Evolutionary conservation across 2,888 invertebrate species (phyloP).

Genomic region (Psylliodes chrysocephalus): DNA sequence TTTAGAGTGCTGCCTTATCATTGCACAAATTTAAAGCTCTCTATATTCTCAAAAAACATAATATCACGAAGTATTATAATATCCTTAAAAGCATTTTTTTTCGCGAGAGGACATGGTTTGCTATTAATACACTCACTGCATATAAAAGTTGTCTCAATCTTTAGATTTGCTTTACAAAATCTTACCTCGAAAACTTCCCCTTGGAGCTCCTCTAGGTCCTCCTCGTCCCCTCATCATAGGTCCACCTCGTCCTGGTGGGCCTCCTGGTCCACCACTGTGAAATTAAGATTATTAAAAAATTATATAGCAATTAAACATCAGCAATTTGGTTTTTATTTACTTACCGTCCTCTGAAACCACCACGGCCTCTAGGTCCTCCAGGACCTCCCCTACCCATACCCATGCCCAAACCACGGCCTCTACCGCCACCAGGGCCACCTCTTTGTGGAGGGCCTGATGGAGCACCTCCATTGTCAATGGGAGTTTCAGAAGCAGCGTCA

Average conservation of each 20-base stretch:
- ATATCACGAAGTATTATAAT: too few relatives aligned
- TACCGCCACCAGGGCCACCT: slow-evolving; percentile 35
- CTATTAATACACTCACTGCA: too few relatives aligned
- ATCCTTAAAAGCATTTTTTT: too few relatives aligned
- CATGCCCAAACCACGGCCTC: slow-evolving; percentile 23
- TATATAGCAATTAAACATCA: too few relatives aligned
- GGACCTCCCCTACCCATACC: neutral
- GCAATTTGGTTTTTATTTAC: neutral
- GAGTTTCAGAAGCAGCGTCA: slow-evolving; percentile 14
- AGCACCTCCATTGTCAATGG: slow-evolving; percentile 5
- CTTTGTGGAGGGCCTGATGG: neutral
- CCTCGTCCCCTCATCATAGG: slow-evolving; percentile 53
- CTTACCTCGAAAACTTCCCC: slow-evolving; percentile 50
- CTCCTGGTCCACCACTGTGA: slow-evolving; percentile 52
- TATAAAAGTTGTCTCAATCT: too few relatives aligned
- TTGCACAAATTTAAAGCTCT: too few relatives aligned
- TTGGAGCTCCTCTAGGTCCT: slow-evolving; percentile 48
- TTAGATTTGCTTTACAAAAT: too few relatives aligned
- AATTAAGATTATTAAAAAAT: slow-evolving; percentile 16
- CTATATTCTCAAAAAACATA: too few relatives aligned
- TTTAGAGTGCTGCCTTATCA: too few relatives aligned
- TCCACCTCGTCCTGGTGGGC: slow-evolving; percentile 51
- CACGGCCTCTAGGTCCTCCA: slow-evolving; percentile 28
- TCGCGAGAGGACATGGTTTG: too few relatives aligned
- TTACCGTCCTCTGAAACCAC: slow-evolving; percentile 38